A percentile compares a stretch with the other conserved stretches of the same genome.
phyloP scores from a whole-genome alignment of 2,888 invertebrate species.

The Chaetogeoica ovagalla region DNA sequence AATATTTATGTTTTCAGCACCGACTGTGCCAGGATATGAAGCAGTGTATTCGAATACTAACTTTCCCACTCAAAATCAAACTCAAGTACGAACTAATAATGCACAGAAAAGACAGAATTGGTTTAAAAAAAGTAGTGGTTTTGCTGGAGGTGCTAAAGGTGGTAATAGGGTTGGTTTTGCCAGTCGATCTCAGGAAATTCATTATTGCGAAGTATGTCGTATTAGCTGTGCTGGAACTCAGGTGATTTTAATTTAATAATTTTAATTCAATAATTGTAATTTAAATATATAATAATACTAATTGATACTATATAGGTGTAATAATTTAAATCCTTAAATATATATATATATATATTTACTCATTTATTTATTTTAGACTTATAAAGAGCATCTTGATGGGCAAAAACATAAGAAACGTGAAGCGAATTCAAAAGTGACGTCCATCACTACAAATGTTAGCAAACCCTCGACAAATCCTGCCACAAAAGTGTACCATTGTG shows the following conservation, averaged over 20 bases:
- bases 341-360: neutral
- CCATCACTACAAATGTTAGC: conserved; percentile 59
- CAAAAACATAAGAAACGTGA: conserved; percentile 99
- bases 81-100: conserved; percentile 45
- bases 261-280: neutral
- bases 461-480: conserved; percentile 58
- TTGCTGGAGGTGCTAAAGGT: conserved; percentile 47
- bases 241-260: conserved; percentile 63
- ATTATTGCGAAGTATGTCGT: conserved; percentile 98
- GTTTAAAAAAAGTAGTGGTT: conserved; percentile 44
- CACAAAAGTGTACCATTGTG: conserved; percentile 80
- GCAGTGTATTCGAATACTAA: conserved; percentile 52
- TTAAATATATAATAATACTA: too few relatives aligned
- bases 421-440: conserved; percentile 72
- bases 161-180: conserved; percentile 58
- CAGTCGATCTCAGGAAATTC: conserved; percentile 83
- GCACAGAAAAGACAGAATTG: conserved; percentile 50
- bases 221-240: conserved; percentile 95
- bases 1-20: conserved; percentile 1
- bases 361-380: conserved; percentile 66
- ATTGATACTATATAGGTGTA: too few relatives aligned
- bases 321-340: too few relatives aligned
- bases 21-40: conserved; percentile 49
- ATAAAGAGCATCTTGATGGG: conserved; percentile 95
- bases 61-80: conserved; percentile 55